Evolutionary conservation across 2,888 invertebrate species (phyloP).

Genomic region (Phengaris alcon): DNA sequence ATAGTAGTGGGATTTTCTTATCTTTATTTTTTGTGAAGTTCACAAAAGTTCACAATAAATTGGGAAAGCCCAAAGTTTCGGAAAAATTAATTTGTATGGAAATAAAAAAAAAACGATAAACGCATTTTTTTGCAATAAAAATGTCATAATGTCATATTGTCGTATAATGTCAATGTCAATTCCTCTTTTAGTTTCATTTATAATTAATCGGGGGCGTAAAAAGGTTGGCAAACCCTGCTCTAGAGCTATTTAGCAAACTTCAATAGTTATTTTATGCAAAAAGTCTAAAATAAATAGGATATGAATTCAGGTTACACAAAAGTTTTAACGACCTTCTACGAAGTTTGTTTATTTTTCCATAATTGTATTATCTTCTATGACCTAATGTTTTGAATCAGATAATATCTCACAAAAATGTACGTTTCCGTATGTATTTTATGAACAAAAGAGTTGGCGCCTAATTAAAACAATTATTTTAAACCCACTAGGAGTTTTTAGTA

Average conservation of each 20-base stretch:
- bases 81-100: no score
- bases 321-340: conserved; percentile 5
- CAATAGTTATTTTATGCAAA: neutral
- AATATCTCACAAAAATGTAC: neutral
- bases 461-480: neutral
- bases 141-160: no score
- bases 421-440: neutral
- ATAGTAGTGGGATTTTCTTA: no score
- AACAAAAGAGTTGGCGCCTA: neutral
- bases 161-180: no score
- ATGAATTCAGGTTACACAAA: neutral
- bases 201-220: no score
- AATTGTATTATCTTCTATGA: neutral
- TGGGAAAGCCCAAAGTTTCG: neutral
- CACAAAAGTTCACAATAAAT: neutral
- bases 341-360: conserved; percentile 1
- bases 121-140: no score
- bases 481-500: no score
- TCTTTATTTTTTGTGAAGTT: neutral
- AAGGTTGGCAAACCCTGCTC: no score
- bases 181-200: no score
- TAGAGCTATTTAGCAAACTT: neutral
- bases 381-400: neutral
- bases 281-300: neutral
- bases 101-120: no score